Conservation (phyloP, 2,888 invertebrate genomes). For the Drosophila parthenogenetica region DNA sequence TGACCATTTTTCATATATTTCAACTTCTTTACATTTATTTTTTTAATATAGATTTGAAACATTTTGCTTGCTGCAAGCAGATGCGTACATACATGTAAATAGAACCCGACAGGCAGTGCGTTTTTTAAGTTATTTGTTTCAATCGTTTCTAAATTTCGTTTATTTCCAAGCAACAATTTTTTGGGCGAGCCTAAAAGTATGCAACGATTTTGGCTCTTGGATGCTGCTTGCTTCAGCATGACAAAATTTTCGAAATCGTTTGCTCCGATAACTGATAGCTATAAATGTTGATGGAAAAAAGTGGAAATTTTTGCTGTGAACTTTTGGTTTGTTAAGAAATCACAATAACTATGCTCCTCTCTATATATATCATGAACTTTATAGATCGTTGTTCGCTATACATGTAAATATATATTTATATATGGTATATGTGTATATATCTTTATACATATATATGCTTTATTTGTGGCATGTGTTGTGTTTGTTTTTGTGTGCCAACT, state of each 20-base stretch:
- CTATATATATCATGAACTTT: slow-evolving; percentile 48
- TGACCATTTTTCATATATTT: too few species aligned
- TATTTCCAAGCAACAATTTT: background rate
- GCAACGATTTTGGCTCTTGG: background rate
- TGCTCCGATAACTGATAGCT: slow-evolving; percentile 38
- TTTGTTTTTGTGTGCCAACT: slow-evolving; percentile 35
- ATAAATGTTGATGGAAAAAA: slow-evolving; percentile 21
- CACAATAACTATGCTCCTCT: slow-evolving; percentile 68
- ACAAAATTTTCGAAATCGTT: slow-evolving; percentile 14
- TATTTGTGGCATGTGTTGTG: slow-evolving; percentile 38
- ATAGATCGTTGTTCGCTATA: slow-evolving; percentile 64
- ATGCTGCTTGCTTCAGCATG: background rate
- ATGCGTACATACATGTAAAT: slow-evolving; percentile 19
- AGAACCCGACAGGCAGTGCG: slow-evolving; percentile 50
- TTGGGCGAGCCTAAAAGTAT: background rate
- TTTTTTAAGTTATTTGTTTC: slow-evolving; percentile 11
- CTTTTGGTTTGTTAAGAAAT: slow-evolving; percentile 54
- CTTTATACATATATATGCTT: slow-evolving; percentile 10
- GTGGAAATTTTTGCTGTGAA: slow-evolving; percentile 10
- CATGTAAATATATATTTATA: slow-evolving; percentile 61
- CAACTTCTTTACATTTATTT: background rate
- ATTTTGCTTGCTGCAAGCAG: slow-evolving; percentile 30
- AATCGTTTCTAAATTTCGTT: slow-evolving; percentile 4
- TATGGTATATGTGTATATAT: slow-evolving; percentile 33
- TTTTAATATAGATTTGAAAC: slow-evolving; percentile 5